phyloP scores from a whole-genome alignment of 2,113 vertebrate genomes.

The Catagonus wagneri region DNA sequence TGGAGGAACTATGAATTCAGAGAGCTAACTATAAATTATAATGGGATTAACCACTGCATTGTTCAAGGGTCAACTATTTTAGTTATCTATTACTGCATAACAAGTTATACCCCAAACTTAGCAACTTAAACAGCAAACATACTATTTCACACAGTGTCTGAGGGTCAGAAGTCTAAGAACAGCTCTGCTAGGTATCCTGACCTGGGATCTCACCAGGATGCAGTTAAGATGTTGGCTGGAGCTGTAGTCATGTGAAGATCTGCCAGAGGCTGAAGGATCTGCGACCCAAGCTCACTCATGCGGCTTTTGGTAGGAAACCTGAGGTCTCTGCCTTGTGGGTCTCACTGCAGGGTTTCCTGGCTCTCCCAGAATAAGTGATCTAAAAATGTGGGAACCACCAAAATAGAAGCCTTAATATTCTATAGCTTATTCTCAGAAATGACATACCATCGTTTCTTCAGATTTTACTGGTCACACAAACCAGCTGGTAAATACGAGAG shows the following conservation, averaged over 20 bases:
- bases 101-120: not conserved
- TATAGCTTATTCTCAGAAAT: not conserved
- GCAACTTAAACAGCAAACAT: not conserved
- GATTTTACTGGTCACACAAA: not conserved
- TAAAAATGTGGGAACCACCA: not conserved
- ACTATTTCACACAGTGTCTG: not conserved
- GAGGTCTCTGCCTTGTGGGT: not conserved
- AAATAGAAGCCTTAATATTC: not conserved
- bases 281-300: not conserved
- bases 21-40: not conserved
- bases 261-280: not conserved
- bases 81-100: not conserved
- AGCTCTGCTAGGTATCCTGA: not conserved
- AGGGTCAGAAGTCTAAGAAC: not conserved
- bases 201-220: not conserved
- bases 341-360: not conserved
- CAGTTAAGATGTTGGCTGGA: not conserved
- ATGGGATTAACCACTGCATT: fast-evolving
- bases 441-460: not conserved
- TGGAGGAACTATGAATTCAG: not conserved
- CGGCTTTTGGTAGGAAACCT: not conserved
- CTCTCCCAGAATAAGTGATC: not conserved
- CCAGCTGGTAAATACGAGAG: not conserved
- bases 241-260: not conserved
- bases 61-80: not conserved